Evolutionary conservation across 2,888 invertebrate species (phyloP), one percentile per base, ranked within the genome.

Genomic region (Caenorhabditis virilis): DNA sequence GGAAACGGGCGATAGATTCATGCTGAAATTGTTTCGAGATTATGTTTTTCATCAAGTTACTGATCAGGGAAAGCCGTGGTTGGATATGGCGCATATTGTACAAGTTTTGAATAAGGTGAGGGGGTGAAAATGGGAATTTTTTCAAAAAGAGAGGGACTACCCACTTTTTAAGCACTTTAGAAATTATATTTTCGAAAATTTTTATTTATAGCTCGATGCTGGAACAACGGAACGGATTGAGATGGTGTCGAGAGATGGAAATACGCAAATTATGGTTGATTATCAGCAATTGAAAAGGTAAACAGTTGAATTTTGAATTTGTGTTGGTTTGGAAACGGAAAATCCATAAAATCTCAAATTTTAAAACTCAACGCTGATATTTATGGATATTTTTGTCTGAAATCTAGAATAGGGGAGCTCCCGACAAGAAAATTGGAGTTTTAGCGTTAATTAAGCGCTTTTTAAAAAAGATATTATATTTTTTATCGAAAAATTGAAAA

Each of bases 1-100:
- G 33, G 98, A 98, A 86, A 97, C 95, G 22, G 97, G 95, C 20
- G 94, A 97, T 86, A 89, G 97, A 52, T 98, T 97, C 86, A 91
- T 98, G 91, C 87, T 98, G 86, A 97, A 97, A 86, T 86, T 98
- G 84, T 98, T 95, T 87, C 89, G 97, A 66, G 97, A 98, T 87
- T 94, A 93, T 85, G 88, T 97, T 80, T 97, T 98, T 86, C 97
- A 98, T 87, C 91, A 94, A 85, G 72, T 72, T 69, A 89, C 90
- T 16, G 90, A 90, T 65, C 93, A 94, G 80, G 94, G 94, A 7
- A 88, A 90, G 71, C 95, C 98, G 0, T 97, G 94, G 93, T 85
- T 97, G 64, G 97, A 98, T 87, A 90, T 95, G 88, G 91, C 94
- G 51, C 97, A 98, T 83, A 89, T 98, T 72, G 89, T 93, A 46